Percentiles rank a stretch among this genome's conserved stretches.
phyloP scores from a whole-genome alignment of 2,888 invertebrate genomes.

The Pteria penguin region DNA sequence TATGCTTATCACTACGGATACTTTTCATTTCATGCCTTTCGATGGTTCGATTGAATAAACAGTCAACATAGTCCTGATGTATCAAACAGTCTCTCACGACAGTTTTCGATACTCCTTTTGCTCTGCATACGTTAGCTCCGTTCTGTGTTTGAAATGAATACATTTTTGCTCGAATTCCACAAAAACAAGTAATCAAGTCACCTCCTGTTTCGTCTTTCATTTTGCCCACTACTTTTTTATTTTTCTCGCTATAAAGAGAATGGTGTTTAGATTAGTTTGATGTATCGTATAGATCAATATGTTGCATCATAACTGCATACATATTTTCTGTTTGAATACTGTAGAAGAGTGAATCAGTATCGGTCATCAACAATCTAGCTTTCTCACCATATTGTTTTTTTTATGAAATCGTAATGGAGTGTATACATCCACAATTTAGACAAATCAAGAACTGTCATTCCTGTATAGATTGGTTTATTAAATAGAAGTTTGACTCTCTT shows the following conservation, averaged over 20 bases:
- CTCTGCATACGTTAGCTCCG: no score
- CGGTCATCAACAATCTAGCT: no score
- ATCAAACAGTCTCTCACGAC: no score
- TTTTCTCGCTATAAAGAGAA: background rate
- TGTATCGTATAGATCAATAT: slow-evolving; percentile 5
- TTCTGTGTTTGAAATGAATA: slow-evolving; percentile 1
- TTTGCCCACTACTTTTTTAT: slow-evolving; percentile 11
- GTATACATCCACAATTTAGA: slow-evolving; percentile 10
- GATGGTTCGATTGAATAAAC: no score
- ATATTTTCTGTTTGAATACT: no score
- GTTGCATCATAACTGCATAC: background rate
- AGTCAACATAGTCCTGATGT: no score
- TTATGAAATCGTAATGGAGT: slow-evolving; percentile 11
- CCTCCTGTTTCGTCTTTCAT: no score
- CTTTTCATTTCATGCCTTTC: background rate
- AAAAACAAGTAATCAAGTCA: no score
- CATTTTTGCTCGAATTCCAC: slow-evolving; percentile 13
- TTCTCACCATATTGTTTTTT: slow-evolving; percentile 1
- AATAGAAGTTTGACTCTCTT: slow-evolving; percentile 11
- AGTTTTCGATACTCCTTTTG: no score
- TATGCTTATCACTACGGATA: background rate
- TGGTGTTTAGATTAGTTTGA: slow-evolving; percentile 7
- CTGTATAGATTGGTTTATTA: slow-evolving; percentile 12
- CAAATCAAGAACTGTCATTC: slow-evolving; percentile 1
- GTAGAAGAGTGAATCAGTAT: no score